These are phyloP conservation scores for Diachasmimorpha longicaudata DNA, from an alignment of 1,140 invertebrate species.

Conservation along the genomic window DNA sequence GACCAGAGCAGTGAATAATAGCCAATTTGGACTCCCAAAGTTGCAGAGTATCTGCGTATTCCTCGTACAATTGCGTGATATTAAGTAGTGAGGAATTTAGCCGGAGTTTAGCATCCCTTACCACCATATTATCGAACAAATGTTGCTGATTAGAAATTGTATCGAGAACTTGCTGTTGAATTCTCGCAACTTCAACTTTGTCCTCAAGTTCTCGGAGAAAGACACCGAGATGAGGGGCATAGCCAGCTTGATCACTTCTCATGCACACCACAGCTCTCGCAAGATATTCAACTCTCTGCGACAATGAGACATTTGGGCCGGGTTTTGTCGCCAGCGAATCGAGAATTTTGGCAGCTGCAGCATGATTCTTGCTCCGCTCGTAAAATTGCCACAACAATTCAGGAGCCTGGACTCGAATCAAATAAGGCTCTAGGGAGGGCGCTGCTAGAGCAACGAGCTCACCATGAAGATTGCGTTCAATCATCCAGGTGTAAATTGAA, in stretches of 20 bases:
- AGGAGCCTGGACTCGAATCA: constrained; percentile 74
- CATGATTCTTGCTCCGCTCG: constrained; percentile 89
- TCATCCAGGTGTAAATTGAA: constrained; percentile 92
- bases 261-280: constrained; percentile 95
- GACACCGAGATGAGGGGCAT: constrained; percentile 79
- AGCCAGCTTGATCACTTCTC: constrained; percentile 82
- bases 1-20: constrained; percentile 84
- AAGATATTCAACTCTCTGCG: constrained; percentile 86
- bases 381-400: constrained; percentile 97
- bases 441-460: constrained; percentile 81
- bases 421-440: constrained; percentile 82
- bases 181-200: constrained; percentile 86
- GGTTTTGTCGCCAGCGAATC: constrained; percentile 84
- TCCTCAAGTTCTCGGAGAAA: constrained; percentile 93
- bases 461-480: constrained; percentile 76
- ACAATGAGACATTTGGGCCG: constrained; percentile 68
- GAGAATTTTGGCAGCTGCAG: constrained; percentile 90
- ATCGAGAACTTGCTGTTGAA: constrained; percentile 77
- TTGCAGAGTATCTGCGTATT: constrained; percentile 81
- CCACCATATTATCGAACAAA: constrained; percentile 47
- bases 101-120: constrained; percentile 60
- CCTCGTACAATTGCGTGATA: constrained; percentile 80
- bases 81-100: constrained; percentile 71
- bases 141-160: constrained; percentile 65
- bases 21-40: constrained; percentile 86